A percentile compares a stretch with the other conserved stretches of the same genome.
phyloP scores from a whole-genome alignment of 2,888 invertebrate species.

The Yponomeuta cagnagella region DNA sequence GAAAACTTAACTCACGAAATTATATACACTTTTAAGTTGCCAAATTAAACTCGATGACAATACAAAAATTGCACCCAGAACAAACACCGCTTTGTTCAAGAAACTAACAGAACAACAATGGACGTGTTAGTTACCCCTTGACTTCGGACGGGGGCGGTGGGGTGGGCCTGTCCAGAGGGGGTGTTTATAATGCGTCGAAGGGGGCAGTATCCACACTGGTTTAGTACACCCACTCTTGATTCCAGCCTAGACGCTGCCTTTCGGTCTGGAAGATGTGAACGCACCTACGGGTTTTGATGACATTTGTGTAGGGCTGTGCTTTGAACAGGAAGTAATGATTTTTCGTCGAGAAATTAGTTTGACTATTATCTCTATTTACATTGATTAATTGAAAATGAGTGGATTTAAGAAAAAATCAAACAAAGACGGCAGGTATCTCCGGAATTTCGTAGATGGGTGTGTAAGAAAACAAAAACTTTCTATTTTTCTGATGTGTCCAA shows the following conservation, averaged over 20 bases:
- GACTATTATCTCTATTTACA: no score
- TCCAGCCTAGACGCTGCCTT: constrained; percentile 8
- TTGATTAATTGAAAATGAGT: no score
- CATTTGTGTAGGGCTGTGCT: background rate
- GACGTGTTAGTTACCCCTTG: constrained; percentile 10
- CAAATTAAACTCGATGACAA: background rate
- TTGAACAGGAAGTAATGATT: background rate
- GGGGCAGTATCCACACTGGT: constrained; percentile 6
- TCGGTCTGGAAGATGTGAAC: constrained; percentile 9
- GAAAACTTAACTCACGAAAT: no score
- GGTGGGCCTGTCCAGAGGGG: background rate
- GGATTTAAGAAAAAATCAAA: no score
- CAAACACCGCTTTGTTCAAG: background rate
- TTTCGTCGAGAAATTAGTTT: no score
- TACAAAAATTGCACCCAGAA: background rate
- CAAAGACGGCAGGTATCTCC: no score
- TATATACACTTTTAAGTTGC: no score
- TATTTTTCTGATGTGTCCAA: no score
- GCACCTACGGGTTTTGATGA: background rate
- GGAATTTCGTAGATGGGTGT: no score
- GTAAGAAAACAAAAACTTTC: no score
- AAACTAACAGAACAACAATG: background rate
- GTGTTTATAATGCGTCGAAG: constrained; percentile 1
- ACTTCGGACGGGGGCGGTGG: background rate
- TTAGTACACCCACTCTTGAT: constrained; percentile 10